Conservation (phyloP, 2,888 invertebrate genomes). For the Hirudinaria manillensis region DNA sequence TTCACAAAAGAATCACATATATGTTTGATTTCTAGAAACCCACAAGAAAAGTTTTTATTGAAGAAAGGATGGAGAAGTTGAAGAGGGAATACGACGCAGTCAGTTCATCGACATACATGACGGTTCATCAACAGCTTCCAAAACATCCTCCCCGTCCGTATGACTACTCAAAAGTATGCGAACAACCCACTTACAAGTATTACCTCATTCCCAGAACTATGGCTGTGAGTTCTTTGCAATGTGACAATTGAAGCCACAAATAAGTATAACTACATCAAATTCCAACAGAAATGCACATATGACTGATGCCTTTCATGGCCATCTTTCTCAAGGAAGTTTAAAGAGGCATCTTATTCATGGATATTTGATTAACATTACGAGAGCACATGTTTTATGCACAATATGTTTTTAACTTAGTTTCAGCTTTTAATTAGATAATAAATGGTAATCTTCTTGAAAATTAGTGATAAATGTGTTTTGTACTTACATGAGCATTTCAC, state of each 20-base stretch:
- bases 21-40: not conserved
- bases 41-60: not conserved
- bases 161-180: conserved; percentile 30
- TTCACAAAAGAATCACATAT: not conserved
- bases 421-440: too few relatives aligned
- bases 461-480: too few relatives aligned
- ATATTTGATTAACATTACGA: too few relatives aligned
- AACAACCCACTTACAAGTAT: not conserved
- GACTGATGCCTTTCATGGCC: not conserved
- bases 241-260: not conserved
- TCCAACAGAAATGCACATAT: not conserved
- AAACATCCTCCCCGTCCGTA: conserved; percentile 29
- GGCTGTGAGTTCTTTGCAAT: not conserved
- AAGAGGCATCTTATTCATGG: too few relatives aligned
- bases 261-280: not conserved
- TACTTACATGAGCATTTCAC: too few relatives aligned
- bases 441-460: too few relatives aligned
- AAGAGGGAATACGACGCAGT: not conserved
- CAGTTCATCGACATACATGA: not conserved
- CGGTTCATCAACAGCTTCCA: conserved; percentile 9
- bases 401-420: too few relatives aligned
- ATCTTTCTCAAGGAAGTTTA: not conserved
- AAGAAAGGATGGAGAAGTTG: conserved; percentile 9
- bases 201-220: conserved; percentile 12
- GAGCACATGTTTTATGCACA: too few relatives aligned